phyloP scores from a whole-genome alignment of 2,113 vertebrate species.

The Saccopteryx leptura region DNA sequence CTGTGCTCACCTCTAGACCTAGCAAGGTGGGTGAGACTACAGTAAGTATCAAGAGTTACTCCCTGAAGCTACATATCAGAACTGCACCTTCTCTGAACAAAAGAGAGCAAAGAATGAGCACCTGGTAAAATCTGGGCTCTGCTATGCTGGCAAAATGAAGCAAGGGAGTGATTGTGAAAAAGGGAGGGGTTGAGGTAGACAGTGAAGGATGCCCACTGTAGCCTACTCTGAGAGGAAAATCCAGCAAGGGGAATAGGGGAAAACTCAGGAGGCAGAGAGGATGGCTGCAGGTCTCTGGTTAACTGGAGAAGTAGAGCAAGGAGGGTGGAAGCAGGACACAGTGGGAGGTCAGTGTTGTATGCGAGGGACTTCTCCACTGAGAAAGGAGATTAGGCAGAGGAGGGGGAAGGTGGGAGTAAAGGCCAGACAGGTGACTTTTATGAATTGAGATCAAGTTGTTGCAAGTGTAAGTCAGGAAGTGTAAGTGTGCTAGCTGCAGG shows the following conservation, averaged over 20 bases:
- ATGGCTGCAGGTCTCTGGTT: background rate
- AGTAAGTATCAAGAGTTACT: background rate
- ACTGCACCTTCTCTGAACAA: background rate
- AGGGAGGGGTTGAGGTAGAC: background rate
- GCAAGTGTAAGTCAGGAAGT: background rate
- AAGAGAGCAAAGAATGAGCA: background rate
- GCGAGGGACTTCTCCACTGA: background rate
- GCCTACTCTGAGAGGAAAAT: background rate
- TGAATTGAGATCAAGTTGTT: background rate
- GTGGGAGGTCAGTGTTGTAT: background rate
- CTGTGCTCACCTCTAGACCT: background rate
- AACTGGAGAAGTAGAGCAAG: background rate
- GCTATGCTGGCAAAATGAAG: background rate
- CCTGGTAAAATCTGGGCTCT: background rate
- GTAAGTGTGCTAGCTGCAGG: background rate
- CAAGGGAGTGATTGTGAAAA: background rate
- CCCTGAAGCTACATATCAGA: background rate
- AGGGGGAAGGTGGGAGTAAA: background rate
- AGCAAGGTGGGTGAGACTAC: background rate
- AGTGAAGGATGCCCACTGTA: background rate
- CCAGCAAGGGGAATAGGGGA: background rate
- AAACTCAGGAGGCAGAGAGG: background rate
- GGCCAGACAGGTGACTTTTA: background rate
- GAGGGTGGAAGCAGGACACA: background rate
- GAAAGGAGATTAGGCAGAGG: background rate